Evolutionary conservation across 1,140 invertebrate species (phyloP).

Genomic region (Zelostemma sp.): DNA sequence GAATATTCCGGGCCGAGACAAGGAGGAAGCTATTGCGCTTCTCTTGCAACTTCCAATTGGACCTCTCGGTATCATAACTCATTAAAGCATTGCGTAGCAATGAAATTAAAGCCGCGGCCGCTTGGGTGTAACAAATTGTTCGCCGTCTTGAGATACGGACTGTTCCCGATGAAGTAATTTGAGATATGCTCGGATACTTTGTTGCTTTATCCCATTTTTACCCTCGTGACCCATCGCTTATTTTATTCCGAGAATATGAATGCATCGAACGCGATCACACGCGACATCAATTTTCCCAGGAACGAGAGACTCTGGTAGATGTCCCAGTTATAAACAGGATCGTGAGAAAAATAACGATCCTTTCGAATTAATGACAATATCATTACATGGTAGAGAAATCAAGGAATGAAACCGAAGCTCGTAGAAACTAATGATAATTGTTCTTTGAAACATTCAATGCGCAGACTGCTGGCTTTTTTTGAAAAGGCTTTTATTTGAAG

Average conservation of each 20-base stretch:
- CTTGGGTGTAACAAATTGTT: constrained; percentile 46
- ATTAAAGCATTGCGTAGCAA: constrained; percentile 46
- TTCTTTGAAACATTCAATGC: no score
- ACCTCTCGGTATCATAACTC: constrained; percentile 58
- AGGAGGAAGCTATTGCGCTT: constrained; percentile 37
- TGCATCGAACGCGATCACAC: no score
- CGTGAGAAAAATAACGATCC: no score
- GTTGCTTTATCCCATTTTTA: neutral
- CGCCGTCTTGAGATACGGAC: constrained; percentile 5
- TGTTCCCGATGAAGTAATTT: neutral
- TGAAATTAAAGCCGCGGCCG: constrained; percentile 50
- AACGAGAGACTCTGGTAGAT: no score
- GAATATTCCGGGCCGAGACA: constrained; percentile 23
- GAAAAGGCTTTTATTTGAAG: no score
- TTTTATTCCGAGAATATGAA: neutral
- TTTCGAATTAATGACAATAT: no score
- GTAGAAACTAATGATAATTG: no score
- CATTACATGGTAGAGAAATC: no score
- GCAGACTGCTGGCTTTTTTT: no score
- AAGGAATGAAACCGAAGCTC: no score
- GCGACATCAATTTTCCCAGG: neutral
- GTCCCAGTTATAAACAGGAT: neutral
- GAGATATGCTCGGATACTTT: constrained; percentile 1
- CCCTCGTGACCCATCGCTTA: neutral
- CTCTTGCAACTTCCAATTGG: constrained; percentile 54